Conservation (phyloP, 2,888 invertebrate genomes). For the Melangyna quadrimaculata region DNA sequence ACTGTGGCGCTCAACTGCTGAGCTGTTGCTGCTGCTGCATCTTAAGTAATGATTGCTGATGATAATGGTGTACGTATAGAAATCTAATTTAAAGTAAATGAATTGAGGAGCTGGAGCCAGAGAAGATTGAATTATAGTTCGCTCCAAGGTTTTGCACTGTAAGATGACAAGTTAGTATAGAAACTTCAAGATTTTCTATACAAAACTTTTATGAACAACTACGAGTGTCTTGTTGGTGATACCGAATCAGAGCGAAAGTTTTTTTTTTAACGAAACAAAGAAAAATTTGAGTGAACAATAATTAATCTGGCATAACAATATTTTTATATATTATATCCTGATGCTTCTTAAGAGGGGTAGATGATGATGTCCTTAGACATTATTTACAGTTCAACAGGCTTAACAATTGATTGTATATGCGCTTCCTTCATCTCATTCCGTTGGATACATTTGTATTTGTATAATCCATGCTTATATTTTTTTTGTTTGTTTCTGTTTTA, state of each 20-base stretch:
- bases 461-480: neutral
- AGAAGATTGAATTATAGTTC: conserved; percentile 10
- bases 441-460: neutral
- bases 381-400: conserved; percentile 55
- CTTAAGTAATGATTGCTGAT: neutral
- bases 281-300: neutral
- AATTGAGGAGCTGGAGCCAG: neutral
- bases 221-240: neutral
- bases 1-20: neutral
- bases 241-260: neutral
- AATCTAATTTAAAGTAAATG: conserved; percentile 35
- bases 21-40: neutral
- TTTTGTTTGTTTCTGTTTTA: neutral
- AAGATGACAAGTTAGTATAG: neutral
- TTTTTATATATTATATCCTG: neutral
- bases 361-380: conserved; percentile 46
- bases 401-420: conserved; percentile 37
- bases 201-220: conserved; percentile 3
- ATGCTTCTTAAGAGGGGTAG: neutral
- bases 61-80: neutral
- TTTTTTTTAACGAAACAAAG: neutral
- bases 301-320: conserved; percentile 15
- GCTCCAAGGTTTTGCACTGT: conserved; percentile 33
- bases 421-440: neutral
- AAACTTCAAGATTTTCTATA: neutral